phyloP scores from a whole-genome alignment of 1,140 invertebrate species.

The Drosophila bocqueti region DNA sequence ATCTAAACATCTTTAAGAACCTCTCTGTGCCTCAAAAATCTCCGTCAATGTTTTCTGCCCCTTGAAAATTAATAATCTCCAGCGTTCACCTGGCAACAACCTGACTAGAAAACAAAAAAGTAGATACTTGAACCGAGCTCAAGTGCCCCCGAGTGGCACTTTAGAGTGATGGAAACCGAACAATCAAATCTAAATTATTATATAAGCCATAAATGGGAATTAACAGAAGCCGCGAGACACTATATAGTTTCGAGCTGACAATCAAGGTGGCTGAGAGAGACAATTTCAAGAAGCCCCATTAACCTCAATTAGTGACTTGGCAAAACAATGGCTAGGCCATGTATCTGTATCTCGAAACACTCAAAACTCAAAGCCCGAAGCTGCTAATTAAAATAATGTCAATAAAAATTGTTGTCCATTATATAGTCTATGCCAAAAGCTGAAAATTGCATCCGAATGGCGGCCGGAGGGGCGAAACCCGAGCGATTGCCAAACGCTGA shows the following conservation, averaged over 20 bases:
- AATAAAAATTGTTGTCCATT: conserved; percentile 84
- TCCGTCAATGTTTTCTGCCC: neutral
- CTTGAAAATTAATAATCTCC: conserved; percentile 30
- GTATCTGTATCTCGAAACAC: conserved; percentile 18
- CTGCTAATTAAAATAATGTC: conserved; percentile 84
- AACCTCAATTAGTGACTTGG: conserved; percentile 82
- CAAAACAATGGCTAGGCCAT: conserved; percentile 40
- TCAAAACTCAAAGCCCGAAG: conserved; percentile 22
- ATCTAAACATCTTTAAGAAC: neutral
- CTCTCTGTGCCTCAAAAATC: neutral
- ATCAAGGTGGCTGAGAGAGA: conserved; percentile 51
- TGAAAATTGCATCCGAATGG: conserved; percentile 74
- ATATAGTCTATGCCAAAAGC: conserved; percentile 55
- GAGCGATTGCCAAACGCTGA: conserved; percentile 75
- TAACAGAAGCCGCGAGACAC: conserved; percentile 35
- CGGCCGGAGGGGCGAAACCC: conserved; percentile 4
- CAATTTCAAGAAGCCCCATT: conserved; percentile 81
- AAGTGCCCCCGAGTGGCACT: conserved; percentile 33
- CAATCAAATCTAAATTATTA: conserved; percentile 51
- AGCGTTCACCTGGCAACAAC: conserved; percentile 16
- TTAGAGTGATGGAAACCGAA: conserved; percentile 39
- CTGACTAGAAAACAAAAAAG: neutral
- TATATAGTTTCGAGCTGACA: conserved; percentile 32
- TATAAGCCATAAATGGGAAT: conserved; percentile 45
- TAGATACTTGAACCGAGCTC: conserved; percentile 13